Conservation (phyloP, 1,140 invertebrate species). For the Melanaphis sacchari region DNA sequence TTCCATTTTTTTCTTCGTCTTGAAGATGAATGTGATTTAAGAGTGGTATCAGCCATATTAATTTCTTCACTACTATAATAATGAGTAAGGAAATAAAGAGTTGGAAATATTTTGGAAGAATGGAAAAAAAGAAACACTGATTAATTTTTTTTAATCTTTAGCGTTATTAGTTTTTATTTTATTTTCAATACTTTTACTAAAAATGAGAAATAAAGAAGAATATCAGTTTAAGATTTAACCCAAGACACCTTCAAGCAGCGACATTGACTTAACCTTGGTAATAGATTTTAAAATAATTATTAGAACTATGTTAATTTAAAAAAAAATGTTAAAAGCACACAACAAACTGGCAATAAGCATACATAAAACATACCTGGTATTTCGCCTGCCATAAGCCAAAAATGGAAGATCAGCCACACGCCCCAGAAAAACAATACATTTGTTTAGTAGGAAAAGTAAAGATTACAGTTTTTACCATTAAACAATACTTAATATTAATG, state of each 20-base stretch:
- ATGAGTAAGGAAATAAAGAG: constrained; percentile 44
- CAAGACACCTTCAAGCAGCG: constrained; percentile 53
- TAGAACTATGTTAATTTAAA: constrained; percentile 32
- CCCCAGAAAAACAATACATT: constrained; percentile 48
- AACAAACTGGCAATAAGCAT: constrained; percentile 47
- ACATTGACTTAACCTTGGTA: constrained; percentile 58
- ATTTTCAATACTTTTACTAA: constrained; percentile 32
- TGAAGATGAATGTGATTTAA: constrained; percentile 40
- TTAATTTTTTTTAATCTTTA: constrained; percentile 55
- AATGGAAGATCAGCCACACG: constrained; percentile 47
- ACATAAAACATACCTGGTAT: constrained; percentile 55
- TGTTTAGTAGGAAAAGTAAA: constrained; percentile 11
- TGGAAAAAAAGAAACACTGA: constrained; percentile 57
- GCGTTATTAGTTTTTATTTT: constrained; percentile 54
- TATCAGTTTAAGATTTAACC: constrained; percentile 52
- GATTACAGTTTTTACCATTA: not conserved
- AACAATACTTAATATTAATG: constrained; percentile 6
- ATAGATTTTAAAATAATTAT: constrained; percentile 37
- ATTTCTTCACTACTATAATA: constrained; percentile 57
- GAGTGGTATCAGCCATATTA: constrained; percentile 42
- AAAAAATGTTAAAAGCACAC: constrained; percentile 48
- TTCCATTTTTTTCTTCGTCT: constrained; percentile 56
- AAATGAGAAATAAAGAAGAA: constrained; percentile 51
- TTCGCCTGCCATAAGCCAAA: constrained; percentile 56
- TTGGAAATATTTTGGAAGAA: constrained; percentile 43